Evolutionary conservation across 92 coral and sea anemone genomes (phyloP).

Genomic region (Epizoanthus scotinus): DNA sequence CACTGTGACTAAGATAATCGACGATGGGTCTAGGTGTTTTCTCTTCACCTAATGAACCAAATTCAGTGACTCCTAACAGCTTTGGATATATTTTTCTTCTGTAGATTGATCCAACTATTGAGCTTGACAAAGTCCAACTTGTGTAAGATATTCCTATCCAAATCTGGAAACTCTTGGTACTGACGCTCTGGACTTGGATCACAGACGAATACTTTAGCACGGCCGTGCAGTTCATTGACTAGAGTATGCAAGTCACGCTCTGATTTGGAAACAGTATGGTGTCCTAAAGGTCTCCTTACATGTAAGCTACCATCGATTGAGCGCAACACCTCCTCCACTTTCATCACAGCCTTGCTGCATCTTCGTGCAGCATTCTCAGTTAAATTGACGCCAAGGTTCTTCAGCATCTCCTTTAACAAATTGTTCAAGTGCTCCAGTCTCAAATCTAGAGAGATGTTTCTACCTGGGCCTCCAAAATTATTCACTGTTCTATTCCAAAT

Average conservation of each 20-base stretch:
- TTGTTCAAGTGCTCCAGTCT: conserved; percentile 57
- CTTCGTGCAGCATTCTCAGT: conserved; percentile 50
- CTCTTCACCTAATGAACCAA: no score
- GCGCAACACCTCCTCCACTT: conserved; percentile 51
- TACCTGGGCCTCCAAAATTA: conserved; percentile 68
- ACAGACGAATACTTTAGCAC: conserved; percentile 58
- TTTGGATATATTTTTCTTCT: no score
- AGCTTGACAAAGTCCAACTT: no score
- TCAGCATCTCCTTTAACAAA: conserved; percentile 48
- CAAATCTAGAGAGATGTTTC: conserved; percentile 62
- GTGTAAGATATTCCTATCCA: no score
- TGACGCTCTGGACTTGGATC: conserved; percentile 34
- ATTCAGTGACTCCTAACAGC: no score
- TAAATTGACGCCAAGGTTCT: conserved; percentile 58
- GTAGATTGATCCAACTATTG: no score
- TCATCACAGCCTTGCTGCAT: conserved; percentile 52
- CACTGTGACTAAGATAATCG: no score
- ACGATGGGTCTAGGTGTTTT: no score
- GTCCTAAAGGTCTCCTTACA: conserved; percentile 49
- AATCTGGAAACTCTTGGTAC: no score
- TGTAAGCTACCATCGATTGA: conserved; percentile 51
- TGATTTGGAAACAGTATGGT: conserved; percentile 47
- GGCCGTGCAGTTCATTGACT: conserved; percentile 56
- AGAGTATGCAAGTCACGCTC: conserved; percentile 56
- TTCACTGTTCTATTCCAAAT: no score